Evolutionary conservation across 1,140 invertebrate genomes (phyloP).

Genomic region (Fopius arisanus): DNA sequence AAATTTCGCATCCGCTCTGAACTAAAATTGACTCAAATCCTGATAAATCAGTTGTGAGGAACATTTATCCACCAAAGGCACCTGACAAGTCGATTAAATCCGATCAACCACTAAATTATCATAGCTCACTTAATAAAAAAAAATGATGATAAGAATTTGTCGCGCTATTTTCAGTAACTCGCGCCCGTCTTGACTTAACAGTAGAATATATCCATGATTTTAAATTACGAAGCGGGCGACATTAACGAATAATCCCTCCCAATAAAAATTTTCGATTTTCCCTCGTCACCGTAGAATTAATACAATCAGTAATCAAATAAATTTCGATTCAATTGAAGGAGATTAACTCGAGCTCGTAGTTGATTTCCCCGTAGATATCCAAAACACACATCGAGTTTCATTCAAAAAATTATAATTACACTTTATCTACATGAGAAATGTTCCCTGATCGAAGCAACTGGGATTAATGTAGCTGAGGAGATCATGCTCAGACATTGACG

Average conservation of each 20-base stretch:
- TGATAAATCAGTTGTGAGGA: not conserved
- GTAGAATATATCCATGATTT: constrained; percentile 34
- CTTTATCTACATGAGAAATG: constrained; percentile 57
- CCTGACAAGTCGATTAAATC: not conserved
- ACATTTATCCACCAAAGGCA: not conserved
- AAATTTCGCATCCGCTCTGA: not conserved
- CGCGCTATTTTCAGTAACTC: constrained; percentile 31
- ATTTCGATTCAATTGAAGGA: not conserved
- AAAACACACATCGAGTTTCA: not conserved
- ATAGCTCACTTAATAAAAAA: not conserved
- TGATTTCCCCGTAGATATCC: not conserved
- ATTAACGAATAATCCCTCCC: too few relatives aligned
- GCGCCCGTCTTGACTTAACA: constrained; percentile 38
- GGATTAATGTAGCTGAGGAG: constrained; percentile 86
- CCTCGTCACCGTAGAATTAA: not conserved
- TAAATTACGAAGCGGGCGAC: not conserved
- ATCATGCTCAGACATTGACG: constrained; percentile 84
- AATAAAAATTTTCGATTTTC: too few relatives aligned
- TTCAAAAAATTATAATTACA: not conserved
- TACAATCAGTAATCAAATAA: not conserved
- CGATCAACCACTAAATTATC: not conserved
- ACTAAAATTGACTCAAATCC: constrained; percentile 13
- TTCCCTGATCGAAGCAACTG: constrained; percentile 78
- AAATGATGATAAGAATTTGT: constrained; percentile 46
- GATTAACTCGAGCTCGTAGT: not conserved